These are phyloP conservation scores for Copidosoma aretas DNA, from an alignment of 2,888 invertebrate genomes.

Conservation along the genomic window DNA sequence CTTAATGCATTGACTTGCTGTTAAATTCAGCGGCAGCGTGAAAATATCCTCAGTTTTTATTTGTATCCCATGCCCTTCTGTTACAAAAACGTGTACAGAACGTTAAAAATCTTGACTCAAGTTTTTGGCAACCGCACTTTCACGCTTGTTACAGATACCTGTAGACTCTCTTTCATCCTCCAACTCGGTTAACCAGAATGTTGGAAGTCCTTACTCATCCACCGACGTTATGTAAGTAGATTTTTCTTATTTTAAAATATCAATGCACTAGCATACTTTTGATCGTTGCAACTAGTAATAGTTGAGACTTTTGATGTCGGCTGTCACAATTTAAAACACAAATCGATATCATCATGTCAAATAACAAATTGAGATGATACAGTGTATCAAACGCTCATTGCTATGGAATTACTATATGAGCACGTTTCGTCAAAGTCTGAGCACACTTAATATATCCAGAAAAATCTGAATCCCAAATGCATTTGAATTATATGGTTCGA, in stretches of 20 bases:
- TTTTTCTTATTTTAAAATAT: conserved; percentile 16
- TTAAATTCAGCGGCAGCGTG: not conserved
- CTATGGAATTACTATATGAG: too few relatives aligned
- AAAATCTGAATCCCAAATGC: conserved; percentile 18
- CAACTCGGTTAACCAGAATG: conserved; percentile 48
- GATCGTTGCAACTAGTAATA: not conserved
- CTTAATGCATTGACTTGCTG: too few relatives aligned
- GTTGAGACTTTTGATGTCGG: not conserved
- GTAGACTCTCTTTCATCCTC: conserved; percentile 54
- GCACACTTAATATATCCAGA: conserved; percentile 14
- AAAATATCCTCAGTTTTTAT: conserved; percentile 24
- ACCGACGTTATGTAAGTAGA: conserved; percentile 56
- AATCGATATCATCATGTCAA: not conserved
- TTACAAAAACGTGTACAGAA: too few relatives aligned
- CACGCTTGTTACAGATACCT: conserved; percentile 51
- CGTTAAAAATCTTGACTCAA: not conserved
- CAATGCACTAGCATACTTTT: not conserved
- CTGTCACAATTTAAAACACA: conserved; percentile 15
- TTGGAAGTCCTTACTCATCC: conserved; percentile 52
- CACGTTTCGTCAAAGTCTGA: too few relatives aligned
- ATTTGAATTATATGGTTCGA: conserved; percentile 4
- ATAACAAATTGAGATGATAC: too few relatives aligned
- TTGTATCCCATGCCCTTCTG: too few relatives aligned
- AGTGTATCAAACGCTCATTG: too few relatives aligned
- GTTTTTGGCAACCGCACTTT: not conserved